A percentile compares a stretch with the other conserved stretches of the same genome.
These are phyloP conservation scores for Notarius quadriscutis DNA, from an alignment of 2,113 vertebrate species.

Conservation along the genomic window DNA sequence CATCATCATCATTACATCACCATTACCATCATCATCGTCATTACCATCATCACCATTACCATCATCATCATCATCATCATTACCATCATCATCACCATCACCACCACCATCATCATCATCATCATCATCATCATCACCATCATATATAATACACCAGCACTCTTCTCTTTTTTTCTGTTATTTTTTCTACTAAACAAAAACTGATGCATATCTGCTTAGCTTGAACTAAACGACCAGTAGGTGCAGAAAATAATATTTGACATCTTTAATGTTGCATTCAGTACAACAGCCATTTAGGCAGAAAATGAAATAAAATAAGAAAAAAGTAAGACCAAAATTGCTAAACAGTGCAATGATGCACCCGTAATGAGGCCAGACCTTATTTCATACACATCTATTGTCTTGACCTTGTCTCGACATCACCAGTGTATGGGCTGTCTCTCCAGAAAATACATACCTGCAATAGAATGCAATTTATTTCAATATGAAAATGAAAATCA, in stretches of 20 bases:
- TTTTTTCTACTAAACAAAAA: neutral
- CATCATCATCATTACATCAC: too few species aligned
- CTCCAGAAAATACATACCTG: neutral
- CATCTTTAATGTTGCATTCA: neutral
- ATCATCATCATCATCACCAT: neutral
- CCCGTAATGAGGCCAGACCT: neutral
- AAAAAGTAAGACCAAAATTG: neutral
- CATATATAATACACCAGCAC: neutral
- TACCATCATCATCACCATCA: too few species aligned
- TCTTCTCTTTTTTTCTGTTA: neutral
- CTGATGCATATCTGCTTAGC: conserved; percentile 11
- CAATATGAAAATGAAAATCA: neutral
- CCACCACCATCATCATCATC: neutral
- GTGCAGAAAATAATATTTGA: neutral
- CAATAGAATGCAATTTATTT: neutral
- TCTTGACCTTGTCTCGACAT: neutral
- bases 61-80: neutral
- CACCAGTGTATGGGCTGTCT: neutral
- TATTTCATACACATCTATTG: neutral
- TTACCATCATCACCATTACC: neutral
- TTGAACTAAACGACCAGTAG: neutral
- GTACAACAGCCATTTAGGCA: neutral
- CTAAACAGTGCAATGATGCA: neutral
- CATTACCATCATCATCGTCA: neutral
- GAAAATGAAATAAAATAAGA: neutral